Percentiles rank a stretch among this genome's conserved stretches.
phyloP scores from a whole-genome alignment of 2,888 invertebrate species.

The Anarsia innoxiella region DNA sequence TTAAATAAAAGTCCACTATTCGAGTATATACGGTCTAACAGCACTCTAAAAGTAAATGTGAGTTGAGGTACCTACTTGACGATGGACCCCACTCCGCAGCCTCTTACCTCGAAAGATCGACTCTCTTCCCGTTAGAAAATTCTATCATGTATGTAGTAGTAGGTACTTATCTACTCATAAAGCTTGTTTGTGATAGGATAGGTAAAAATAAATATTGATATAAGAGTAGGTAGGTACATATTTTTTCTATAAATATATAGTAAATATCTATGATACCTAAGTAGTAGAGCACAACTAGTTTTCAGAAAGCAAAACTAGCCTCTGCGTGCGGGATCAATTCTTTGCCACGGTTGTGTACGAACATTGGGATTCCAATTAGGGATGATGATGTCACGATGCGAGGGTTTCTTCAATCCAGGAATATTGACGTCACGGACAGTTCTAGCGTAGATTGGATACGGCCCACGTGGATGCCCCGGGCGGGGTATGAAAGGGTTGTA shows the following conservation, averaged over 20 bases:
- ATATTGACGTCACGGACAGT: conserved; percentile 22
- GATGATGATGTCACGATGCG: conserved; percentile 30
- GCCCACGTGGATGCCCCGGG: conserved; percentile 2
- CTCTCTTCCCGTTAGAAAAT: too few relatives aligned
- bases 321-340: too few relatives aligned
- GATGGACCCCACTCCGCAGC: background rate
- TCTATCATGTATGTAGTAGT: too few relatives aligned
- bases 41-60: background rate
- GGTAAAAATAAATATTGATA: too few relatives aligned
- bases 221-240: too few relatives aligned
- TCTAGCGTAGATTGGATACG: conserved; percentile 20
- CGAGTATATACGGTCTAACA: too few relatives aligned
- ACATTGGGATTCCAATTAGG: conserved; percentile 40
- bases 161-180: too few relatives aligned
- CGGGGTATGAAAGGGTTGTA: conserved; percentile 11
- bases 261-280: background rate
- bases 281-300: background rate
- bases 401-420: conserved; percentile 25
- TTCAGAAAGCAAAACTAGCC: too few relatives aligned
- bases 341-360: conserved; percentile 32
- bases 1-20: too few relatives aligned
- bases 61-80: background rate
- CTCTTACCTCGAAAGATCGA: too few relatives aligned
- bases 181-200: too few relatives aligned
- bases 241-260: background rate